These are phyloP conservation scores for Pollicipes pollicipes DNA, from an alignment of 1,140 invertebrate genomes.

Conservation along the genomic window DNA sequence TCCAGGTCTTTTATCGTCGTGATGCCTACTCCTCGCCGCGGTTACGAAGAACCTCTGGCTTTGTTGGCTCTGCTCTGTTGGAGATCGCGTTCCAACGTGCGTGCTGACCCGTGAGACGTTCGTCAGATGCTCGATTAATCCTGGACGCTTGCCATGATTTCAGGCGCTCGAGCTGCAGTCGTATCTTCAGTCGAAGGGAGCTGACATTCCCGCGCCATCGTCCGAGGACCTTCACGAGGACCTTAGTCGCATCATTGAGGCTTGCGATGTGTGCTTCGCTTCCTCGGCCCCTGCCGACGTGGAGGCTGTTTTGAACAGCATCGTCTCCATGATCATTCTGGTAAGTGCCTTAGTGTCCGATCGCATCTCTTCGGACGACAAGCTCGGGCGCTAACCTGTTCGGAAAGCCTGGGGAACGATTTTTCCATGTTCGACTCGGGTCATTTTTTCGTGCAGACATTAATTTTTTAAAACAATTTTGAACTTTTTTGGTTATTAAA, in stretches of 20 bases:
- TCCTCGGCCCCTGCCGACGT: conserved; percentile 24
- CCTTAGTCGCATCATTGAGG: conserved; percentile 82
- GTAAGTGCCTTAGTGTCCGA: conserved; percentile 35
- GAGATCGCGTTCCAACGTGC: no score
- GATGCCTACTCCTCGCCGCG: no score
- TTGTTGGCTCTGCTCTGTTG: no score
- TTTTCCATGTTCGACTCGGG: no score
- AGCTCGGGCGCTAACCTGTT: no score
- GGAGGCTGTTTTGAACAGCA: conserved; percentile 36
- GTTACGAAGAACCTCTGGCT: no score
- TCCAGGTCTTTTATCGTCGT: no score
- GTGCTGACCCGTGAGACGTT: no score
- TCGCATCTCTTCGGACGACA: neutral
- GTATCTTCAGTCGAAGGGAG: conserved; percentile 76
- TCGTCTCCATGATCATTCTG: conserved; percentile 81
- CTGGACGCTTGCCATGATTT: no score
- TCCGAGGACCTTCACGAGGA: conserved; percentile 82
- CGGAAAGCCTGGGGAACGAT: no score
- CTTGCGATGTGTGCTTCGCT: conserved; percentile 78
- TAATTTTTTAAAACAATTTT: conserved; percentile 4
- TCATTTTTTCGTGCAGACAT: neutral
- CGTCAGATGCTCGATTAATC: no score
- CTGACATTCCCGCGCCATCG: conserved; percentile 75
- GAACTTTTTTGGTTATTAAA: no score
- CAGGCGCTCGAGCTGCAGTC: conserved; percentile 71